phyloP scores from a whole-genome alignment of 2,113 vertebrate species.

The Tilapia sparmanii region DNA sequence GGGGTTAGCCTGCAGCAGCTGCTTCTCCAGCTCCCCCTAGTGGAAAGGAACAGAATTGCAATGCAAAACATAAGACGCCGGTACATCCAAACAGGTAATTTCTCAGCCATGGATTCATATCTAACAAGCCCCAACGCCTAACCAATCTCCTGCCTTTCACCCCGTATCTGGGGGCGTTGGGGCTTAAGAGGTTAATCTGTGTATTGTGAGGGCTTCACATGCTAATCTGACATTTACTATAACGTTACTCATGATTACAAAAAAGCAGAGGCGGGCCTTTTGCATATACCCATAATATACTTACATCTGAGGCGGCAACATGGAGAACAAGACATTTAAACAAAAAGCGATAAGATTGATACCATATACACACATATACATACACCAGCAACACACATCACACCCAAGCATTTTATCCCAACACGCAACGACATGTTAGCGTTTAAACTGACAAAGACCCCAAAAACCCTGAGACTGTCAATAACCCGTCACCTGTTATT shows the following conservation, averaged over 20 bases:
- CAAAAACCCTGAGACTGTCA: constrained; percentile 12
- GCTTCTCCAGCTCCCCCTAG: constrained; percentile 97
- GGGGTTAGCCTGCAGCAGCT: constrained; percentile 96
- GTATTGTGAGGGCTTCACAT: not conserved
- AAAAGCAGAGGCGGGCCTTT: not conserved
- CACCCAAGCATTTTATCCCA: constrained; percentile 30
- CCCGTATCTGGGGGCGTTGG: not conserved
- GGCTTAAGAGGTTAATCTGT: not conserved
- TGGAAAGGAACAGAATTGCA: not conserved
- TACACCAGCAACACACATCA: not conserved
- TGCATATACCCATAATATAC: not conserved
- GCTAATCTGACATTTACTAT: not conserved
- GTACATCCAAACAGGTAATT: not conserved
- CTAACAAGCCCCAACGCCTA: not conserved
- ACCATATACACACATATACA: not conserved
- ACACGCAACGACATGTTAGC: constrained; percentile 37
- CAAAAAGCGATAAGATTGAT: not conserved
- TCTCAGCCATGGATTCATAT: not conserved
- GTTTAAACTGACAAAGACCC: constrained; percentile 32
- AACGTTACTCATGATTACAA: not conserved
- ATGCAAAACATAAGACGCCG: not conserved
- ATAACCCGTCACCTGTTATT: constrained; percentile 50
- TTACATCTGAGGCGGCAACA: not conserved
- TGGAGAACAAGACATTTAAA: not conserved
- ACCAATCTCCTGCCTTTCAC: not conserved